Evolutionary conservation across 2,797 vertebrate genomes (phyloP).

Genomic region (Paguma larvata): DNA sequence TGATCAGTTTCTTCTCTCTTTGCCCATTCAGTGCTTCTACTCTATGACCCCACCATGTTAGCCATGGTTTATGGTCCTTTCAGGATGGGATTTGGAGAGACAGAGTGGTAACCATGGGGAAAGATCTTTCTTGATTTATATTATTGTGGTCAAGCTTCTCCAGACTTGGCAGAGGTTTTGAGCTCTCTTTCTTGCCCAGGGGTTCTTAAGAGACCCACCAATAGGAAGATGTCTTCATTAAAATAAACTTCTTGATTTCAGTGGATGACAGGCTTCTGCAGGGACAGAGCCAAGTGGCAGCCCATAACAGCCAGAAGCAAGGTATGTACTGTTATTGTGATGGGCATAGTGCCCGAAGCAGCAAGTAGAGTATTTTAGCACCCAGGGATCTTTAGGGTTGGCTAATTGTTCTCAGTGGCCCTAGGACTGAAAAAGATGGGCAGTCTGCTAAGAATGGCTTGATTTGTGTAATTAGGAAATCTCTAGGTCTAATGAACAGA

Average conservation of each 20-base stretch:
- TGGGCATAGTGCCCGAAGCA: background rate
- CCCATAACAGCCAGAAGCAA: background rate
- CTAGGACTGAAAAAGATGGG: background rate
- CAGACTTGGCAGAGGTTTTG: background rate
- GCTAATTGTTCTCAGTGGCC: background rate
- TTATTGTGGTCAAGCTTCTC: background rate
- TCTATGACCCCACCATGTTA: background rate
- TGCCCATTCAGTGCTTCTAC: background rate
- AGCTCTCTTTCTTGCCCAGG: background rate
- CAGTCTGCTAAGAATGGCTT: background rate
- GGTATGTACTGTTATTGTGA: background rate
- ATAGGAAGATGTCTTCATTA: background rate
- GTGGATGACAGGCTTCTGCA: background rate
- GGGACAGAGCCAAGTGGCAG: background rate
- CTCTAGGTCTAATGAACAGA: background rate
- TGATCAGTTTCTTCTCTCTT: background rate
- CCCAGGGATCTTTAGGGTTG: background rate
- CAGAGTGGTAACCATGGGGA: background rate
- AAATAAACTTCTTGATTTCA: background rate
- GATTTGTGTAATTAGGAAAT: background rate
- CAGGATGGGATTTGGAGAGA: background rate
- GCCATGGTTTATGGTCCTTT: background rate
- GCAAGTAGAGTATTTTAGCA: background rate
- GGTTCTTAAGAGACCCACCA: background rate
- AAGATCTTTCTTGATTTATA: background rate